Evolutionary conservation across 2,797 vertebrate species (phyloP).

Genomic region (Chelon labrosus): DNA sequence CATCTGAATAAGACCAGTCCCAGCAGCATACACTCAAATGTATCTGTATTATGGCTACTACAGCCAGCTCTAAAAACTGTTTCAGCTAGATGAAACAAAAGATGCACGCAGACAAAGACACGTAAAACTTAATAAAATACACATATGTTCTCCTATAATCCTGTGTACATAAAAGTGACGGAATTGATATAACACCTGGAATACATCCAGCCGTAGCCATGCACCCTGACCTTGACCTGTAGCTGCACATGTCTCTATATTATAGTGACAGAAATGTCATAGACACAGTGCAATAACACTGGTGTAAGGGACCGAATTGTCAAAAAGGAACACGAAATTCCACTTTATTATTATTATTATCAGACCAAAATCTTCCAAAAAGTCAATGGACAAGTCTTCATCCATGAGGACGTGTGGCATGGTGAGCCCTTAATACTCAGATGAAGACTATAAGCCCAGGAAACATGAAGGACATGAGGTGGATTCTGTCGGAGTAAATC

Average conservation of each 20-base stretch:
- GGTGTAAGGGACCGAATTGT: not conserved
- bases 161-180: slow-evolving; percentile 19
- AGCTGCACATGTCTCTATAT: too few relatives aligned
- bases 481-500: slow-evolving; percentile 66
- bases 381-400: slow-evolving; percentile 36
- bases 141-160: slow-evolving; percentile 37
- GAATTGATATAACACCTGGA: slow-evolving; percentile 30
- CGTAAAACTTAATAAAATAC: slow-evolving; percentile 39
- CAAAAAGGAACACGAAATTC: slow-evolving; percentile 25
- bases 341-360: slow-evolving; percentile 1
- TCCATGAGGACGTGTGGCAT: slow-evolving; percentile 41
- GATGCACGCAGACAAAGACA: not conserved
- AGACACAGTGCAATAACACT: not conserved
- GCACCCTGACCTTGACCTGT: not conserved
- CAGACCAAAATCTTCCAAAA: slow-evolving; percentile 45
- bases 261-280: not conserved
- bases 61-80: not conserved
- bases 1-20: too few relatives aligned
- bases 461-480: slow-evolving; percentile 71
- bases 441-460: slow-evolving; percentile 62
- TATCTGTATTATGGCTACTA: too few relatives aligned
- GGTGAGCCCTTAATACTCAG: slow-evolving; percentile 62
- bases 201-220: slow-evolving; percentile 1
- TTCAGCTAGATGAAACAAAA: slow-evolving; percentile 16
- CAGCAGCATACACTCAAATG: too few relatives aligned